Evolutionary conservation across 92 coral and sea anemone species (phyloP).

Genomic region (Umimayanthus kanabou): DNA sequence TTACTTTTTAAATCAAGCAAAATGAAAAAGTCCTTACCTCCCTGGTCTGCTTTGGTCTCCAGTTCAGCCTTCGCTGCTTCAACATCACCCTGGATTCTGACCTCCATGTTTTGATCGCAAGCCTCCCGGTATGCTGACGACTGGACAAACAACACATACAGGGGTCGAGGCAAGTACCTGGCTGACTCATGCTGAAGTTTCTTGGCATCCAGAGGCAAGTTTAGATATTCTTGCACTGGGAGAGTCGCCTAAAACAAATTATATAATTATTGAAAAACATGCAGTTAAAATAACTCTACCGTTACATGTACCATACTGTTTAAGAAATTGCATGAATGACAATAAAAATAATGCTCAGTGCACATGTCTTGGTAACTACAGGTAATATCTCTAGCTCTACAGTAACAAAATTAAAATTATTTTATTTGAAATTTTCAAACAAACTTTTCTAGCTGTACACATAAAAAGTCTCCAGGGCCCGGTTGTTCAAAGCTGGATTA

Average conservation of each 20-base stretch:
- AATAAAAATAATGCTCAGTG: no score
- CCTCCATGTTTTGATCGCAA: slow-evolving; percentile 77
- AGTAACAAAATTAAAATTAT: no score
- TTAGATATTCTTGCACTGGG: slow-evolving; percentile 95
- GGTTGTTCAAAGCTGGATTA: no score
- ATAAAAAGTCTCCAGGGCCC: no score
- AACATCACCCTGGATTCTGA: slow-evolving; percentile 86
- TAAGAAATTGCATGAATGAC: no score
- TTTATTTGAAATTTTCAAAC: no score
- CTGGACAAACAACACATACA: slow-evolving; percentile 89
- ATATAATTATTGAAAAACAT: not conserved
- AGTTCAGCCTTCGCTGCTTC: slow-evolving; percentile 96
- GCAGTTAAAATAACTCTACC: no score
- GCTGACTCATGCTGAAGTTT: slow-evolving; percentile 92
- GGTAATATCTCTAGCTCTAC: no score
- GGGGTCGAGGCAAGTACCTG: slow-evolving; percentile 80
- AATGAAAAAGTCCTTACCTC: slow-evolving; percentile 37
- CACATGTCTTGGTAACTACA: no score
- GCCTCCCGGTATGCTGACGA: slow-evolving; percentile 93
- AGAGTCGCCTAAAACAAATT: slow-evolving; percentile 71
- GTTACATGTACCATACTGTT: no score
- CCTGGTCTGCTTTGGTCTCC: slow-evolving; percentile 75
- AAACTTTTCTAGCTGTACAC: no score
- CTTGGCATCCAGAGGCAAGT: slow-evolving; percentile 83
- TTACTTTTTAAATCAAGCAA: no score